Percentiles rank a stretch among this genome's conserved stretches.
phyloP scores from a whole-genome alignment of 2,113 vertebrate genomes.

The Gavialis gangeticus region DNA sequence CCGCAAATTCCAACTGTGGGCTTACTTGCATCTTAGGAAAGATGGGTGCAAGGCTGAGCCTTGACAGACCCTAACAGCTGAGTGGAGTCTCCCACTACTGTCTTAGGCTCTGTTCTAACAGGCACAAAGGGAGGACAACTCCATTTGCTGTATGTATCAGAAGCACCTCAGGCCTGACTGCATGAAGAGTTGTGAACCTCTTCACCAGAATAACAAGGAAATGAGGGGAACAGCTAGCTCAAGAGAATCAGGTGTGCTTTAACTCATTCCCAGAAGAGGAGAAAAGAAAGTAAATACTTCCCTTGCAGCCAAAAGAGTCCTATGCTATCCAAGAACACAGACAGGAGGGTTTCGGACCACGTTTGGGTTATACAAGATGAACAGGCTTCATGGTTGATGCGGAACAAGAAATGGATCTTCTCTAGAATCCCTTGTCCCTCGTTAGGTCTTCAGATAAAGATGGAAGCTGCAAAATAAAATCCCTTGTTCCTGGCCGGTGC shows the following conservation, averaged over 20 bases:
- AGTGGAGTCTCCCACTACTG: not conserved
- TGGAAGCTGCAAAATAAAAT: not conserved
- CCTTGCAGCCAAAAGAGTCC: not conserved
- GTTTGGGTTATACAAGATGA: not conserved
- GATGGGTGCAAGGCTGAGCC: not conserved
- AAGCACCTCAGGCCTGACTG: not conserved
- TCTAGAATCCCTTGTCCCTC: not conserved
- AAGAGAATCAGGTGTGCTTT: not conserved
- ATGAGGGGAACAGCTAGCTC: not conserved
- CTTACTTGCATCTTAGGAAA: not conserved
- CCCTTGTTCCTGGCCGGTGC: not conserved
- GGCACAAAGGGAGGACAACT: accelerated
- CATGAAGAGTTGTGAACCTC: not conserved
- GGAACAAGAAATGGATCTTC: not conserved
- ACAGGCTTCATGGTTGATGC: not conserved
- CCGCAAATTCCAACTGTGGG: not conserved
- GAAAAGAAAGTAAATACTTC: not conserved
- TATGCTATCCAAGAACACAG: not conserved
- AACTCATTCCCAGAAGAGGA: not conserved
- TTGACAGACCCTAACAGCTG: not conserved
- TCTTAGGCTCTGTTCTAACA: not conserved
- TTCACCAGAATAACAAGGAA: not conserved
- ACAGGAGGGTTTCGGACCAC: not conserved
- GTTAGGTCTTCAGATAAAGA: not conserved
- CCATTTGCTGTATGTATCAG: not conserved